Evolutionary conservation across 2,888 invertebrate species (phyloP), one percentile per base, ranked within the genome.

Genomic region (Camponotus fellah): DNA sequence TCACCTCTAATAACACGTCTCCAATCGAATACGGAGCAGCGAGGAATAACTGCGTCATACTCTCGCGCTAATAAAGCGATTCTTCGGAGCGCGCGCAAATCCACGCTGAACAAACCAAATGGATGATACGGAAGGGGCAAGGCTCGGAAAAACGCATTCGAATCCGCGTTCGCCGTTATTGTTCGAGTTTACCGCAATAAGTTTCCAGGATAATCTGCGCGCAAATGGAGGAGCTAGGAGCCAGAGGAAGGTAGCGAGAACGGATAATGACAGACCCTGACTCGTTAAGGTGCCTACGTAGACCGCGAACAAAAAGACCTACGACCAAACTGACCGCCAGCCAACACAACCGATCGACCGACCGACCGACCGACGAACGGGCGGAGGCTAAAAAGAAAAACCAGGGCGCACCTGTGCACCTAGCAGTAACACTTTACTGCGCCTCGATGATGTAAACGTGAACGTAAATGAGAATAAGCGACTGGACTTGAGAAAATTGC

Each of bases 361-460:
- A 85, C 69, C 87, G 72, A 37, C 60, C 80, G 56, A 82, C 85
- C 75, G 82, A 88, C 85, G 89, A 89, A 88, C 86, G 86, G 82
- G 85, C 86, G 81, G 82, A 69, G 74, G 82, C 85, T 87, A 89
- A 88, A 90, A 91, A 91, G 88, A 91, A 91, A 92, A 92, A 93
- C 93, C 93, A 88, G 92, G 91, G 93, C 93, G 93, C 94, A 92
- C 94, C 94, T 94, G 93, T 94, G 94, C 93, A 92, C 90, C 92
- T 88, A 91, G 91, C 92, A 91, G 93, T 92, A 94, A 93, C 93
- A 93, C 92, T 94, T 94, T 93, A 94, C 92, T 93, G 87, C 53
- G 53, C 92, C 91, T 89, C 92, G 93, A 94, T 94, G 94, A 94
- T 94, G 94, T 93, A 94, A 94, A 94, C 94, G 92, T 88, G 92